A percentile compares a stretch with the other conserved stretches of the same genome.
These are phyloP conservation scores for Ciconia boyciana DNA, from an alignment of 2,113 vertebrate genomes.

Conservation along the genomic window DNA sequence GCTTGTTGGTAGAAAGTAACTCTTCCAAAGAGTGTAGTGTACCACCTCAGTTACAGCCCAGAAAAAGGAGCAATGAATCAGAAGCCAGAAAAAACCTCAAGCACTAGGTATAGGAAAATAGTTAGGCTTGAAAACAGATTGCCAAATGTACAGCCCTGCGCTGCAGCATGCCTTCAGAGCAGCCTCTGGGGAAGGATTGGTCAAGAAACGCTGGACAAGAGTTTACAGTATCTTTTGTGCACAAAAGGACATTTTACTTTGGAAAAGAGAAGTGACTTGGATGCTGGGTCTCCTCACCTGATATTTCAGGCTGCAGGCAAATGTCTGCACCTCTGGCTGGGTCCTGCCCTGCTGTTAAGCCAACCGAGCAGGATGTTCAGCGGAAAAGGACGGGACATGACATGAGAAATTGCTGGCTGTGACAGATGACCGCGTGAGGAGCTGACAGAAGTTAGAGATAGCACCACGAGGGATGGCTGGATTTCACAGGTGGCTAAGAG, in stretches of 20 bases:
- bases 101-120: background rate
- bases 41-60: background rate
- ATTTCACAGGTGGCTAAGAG: background rate
- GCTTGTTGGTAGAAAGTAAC: background rate
- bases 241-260: background rate
- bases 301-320: background rate
- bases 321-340: background rate
- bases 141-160: background rate
- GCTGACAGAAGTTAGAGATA: background rate
- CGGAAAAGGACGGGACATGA: accelerated
- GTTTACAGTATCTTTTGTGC: background rate
- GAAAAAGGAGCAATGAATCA: background rate
- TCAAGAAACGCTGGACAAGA: background rate
- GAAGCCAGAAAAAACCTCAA: background rate
- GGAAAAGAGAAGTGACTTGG: background rate
- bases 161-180: background rate
- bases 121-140: slow-evolving; percentile 38
- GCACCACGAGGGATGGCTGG: background rate
- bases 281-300: background rate
- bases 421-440: background rate
- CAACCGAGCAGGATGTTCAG: background rate
- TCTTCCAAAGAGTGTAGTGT: background rate
- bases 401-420: background rate
- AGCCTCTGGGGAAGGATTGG: slow-evolving; percentile 17
- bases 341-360: background rate